These are phyloP conservation scores for Caenorhabditis sp. DNA, from an alignment of 2,888 invertebrate genomes.

Conservation along the genomic window DNA sequence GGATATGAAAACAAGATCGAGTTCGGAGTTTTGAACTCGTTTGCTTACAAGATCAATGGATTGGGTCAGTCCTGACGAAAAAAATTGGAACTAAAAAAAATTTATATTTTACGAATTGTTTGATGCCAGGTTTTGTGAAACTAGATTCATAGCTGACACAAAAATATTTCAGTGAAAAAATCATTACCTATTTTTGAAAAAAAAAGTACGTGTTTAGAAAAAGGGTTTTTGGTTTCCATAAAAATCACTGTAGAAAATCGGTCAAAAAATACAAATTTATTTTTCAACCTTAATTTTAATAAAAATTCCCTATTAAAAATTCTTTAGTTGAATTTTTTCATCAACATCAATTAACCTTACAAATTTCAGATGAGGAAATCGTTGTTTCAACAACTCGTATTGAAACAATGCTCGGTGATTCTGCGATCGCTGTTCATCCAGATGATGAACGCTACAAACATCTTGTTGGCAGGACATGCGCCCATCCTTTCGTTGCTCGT, in stretches of 20 bases:
- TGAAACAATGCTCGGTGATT: slow-evolving; percentile 96
- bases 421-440: slow-evolving; percentile 97
- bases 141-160: too few relatives aligned
- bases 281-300: too few relatives aligned
- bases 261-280: too few relatives aligned
- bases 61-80: slow-evolving; percentile 37
- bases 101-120: too few relatives aligned
- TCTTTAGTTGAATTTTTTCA: too few relatives aligned
- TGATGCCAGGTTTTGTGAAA: too few relatives aligned
- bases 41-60: slow-evolving; percentile 84
- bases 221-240: not conserved
- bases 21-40: slow-evolving; percentile 89
- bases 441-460: slow-evolving; percentile 80
- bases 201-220: not conserved
- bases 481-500: slow-evolving; percentile 87
- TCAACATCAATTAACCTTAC: too few relatives aligned
- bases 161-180: too few relatives aligned
- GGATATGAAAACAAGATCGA: slow-evolving; percentile 89
- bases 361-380: slow-evolving; percentile 79
- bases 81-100: too few relatives aligned
- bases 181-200: too few relatives aligned
- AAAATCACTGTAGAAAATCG: too few relatives aligned
- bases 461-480: slow-evolving; percentile 75
- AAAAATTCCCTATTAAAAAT: too few relatives aligned
- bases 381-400: slow-evolving; percentile 95